Percentiles rank a stretch among this genome's conserved stretches.
Evolutionary conservation across 2,113 vertebrate species (phyloP).

Genomic region (Ahaetulla prasina): DNA sequence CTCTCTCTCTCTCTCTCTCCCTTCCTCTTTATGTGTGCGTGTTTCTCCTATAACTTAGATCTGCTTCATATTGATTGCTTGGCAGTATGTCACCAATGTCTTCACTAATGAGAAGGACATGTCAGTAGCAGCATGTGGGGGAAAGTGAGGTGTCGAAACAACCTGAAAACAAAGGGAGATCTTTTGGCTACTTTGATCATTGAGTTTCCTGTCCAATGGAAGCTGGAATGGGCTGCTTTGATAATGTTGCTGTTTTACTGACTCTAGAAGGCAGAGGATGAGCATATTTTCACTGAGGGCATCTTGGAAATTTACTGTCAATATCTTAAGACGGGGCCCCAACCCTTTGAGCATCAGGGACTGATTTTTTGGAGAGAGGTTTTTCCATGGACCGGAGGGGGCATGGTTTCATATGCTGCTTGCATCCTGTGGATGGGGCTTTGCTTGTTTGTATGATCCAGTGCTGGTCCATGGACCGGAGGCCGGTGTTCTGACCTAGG

Average conservation of each 20-base stretch:
- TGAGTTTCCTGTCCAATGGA: slow-evolving; percentile 61
- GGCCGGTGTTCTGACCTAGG: too few relatives aligned
- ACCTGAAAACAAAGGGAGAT: slow-evolving; percentile 60
- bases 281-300: slow-evolving; percentile 48
- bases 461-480: too few relatives aligned
- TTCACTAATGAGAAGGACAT: slow-evolving; percentile 42
- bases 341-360: too few relatives aligned
- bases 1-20: rapidly evolving
- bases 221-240: slow-evolving; percentile 57
- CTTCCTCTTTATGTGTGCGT: background rate
- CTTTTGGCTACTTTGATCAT: slow-evolving; percentile 57
- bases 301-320: slow-evolving; percentile 45
- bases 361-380: too few relatives aligned
- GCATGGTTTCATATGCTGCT: too few relatives aligned
- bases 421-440: too few relatives aligned
- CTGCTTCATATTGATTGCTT: slow-evolving; percentile 49
- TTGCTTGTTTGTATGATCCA: too few relatives aligned
- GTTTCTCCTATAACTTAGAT: slow-evolving; percentile 28
- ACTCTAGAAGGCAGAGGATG: slow-evolving; percentile 48
- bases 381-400: too few relatives aligned
- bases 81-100: slow-evolving; percentile 53
- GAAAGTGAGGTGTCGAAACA: slow-evolving; percentile 50
- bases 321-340: background rate
- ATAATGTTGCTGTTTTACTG: slow-evolving; percentile 39
- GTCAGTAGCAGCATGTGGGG: slow-evolving; percentile 39